Conservation (phyloP, 2,797 vertebrate genomes). For the Halcyon chelicuti region DNA sequence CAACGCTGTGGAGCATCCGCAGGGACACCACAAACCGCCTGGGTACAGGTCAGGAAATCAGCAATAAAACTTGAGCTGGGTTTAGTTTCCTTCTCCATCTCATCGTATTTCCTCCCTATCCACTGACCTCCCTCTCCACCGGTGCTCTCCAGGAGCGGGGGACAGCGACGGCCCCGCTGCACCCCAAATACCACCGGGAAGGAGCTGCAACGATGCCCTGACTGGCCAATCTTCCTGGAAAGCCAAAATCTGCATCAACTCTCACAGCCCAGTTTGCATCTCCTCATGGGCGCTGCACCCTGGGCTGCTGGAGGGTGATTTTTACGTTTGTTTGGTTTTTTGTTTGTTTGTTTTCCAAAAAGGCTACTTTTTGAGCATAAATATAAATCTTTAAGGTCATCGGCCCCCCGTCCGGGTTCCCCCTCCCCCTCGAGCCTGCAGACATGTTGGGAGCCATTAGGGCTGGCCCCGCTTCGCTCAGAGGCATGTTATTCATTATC, state of each 20-base stretch:
- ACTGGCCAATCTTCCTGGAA: neutral
- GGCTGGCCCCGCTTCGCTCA: constrained; percentile 49
- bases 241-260: neutral
- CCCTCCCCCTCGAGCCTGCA: constrained; percentile 41
- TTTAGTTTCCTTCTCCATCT: neutral
- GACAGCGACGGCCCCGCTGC: neutral
- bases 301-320: neutral
- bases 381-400: constrained; percentile 60
- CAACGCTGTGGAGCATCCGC: neutral
- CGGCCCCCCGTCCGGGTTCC: neutral
- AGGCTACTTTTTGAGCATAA: constrained; percentile 16
- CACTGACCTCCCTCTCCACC: fast-evolving
- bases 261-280: fast-evolving
- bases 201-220: neutral
- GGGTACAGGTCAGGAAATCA: neutral
- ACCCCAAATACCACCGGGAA: neutral
- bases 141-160: fast-evolving
- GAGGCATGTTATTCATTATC: constrained; percentile 73
- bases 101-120: neutral
- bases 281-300: fast-evolving
- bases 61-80: neutral
- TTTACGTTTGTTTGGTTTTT: neutral
- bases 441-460: constrained; percentile 69
- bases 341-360: neutral
- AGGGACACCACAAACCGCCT: fast-evolving